A percentile compares a stretch with the other conserved stretches of the same genome.
These are phyloP conservation scores for Drosophila recens DNA, from an alignment of 2,888 invertebrate genomes.

Conservation along the genomic window DNA sequence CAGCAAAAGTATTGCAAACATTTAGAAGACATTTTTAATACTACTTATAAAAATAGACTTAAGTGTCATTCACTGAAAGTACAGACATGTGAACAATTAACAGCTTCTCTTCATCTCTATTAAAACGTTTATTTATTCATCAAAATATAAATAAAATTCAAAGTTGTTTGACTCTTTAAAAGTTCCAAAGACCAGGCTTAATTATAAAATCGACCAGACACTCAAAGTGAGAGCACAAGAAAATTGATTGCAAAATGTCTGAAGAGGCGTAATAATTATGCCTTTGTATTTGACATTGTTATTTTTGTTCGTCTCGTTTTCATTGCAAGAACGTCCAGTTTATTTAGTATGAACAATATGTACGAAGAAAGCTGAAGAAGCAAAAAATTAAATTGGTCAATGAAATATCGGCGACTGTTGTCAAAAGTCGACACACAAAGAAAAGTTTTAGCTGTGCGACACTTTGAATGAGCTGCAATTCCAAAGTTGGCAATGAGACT, in stretches of 20 bases:
- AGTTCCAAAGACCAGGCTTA: background rate
- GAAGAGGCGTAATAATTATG: slow-evolving; percentile 19
- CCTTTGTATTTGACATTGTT: slow-evolving; percentile 13
- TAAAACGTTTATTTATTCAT: background rate
- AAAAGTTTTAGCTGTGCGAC: slow-evolving; percentile 19
- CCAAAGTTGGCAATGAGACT: slow-evolving; percentile 1
- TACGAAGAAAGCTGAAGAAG: background rate
- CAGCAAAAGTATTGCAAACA: background rate
- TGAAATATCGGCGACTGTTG: slow-evolving; percentile 29
- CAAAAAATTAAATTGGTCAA: slow-evolving; percentile 9
- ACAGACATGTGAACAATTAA: background rate
- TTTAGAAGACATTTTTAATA: background rate
- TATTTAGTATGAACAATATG: background rate
- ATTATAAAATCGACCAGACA: slow-evolving; percentile 9
- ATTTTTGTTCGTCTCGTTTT: background rate
- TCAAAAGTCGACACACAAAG: slow-evolving; percentile 19
- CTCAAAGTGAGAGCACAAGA: slow-evolving; percentile 2
- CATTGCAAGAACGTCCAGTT: background rate
- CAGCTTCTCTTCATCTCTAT: background rate
- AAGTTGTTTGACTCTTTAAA: slow-evolving; percentile 2
- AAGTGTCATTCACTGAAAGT: background rate
- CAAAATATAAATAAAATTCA: background rate
- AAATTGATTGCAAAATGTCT: slow-evolving; percentile 23
- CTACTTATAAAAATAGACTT: background rate
- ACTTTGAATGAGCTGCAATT: slow-evolving; percentile 12